A percentile compares a stretch with the other conserved stretches of the same genome.
Evolutionary conservation across 2,797 vertebrate genomes (phyloP).

Genomic region (Bovichtus diacanthus): DNA sequence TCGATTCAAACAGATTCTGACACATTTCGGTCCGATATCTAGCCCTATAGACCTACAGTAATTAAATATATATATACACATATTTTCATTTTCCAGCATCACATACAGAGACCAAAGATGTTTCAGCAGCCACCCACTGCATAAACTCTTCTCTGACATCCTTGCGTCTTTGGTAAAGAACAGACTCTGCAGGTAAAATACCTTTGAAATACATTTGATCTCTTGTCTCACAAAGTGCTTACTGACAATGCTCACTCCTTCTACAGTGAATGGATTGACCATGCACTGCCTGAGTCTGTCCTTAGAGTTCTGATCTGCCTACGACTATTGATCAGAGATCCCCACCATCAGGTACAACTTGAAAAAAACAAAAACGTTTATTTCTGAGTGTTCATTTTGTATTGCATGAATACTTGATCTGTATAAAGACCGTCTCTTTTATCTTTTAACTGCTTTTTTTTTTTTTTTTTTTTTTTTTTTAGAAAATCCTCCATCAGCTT

Average conservation of each 20-base stretch:
- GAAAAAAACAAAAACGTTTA: background rate
- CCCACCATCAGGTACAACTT: slow-evolving; percentile 87
- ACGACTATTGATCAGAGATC: slow-evolving; percentile 90
- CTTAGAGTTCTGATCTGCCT: slow-evolving; percentile 90
- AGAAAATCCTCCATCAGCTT: slow-evolving; percentile 88
- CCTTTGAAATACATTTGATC: background rate
- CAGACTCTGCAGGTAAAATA: slow-evolving; percentile 89
- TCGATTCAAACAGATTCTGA: background rate
- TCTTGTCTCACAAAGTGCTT: background rate
- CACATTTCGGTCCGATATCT: background rate
- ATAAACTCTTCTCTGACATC: slow-evolving; percentile 88
- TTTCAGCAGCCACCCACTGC: slow-evolving; percentile 87
- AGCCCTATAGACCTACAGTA: background rate
- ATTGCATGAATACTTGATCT: background rate
- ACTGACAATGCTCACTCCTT: background rate
- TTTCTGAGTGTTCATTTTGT: background rate
- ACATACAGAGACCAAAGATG: slow-evolving; percentile 90
- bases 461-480: slow-evolving; percentile 63
- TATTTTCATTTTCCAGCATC: slow-evolving; percentile 72
- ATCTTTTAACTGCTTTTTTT: slow-evolving; percentile 23
- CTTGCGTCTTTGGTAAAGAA: slow-evolving; percentile 89
- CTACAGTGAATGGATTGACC: slow-evolving; percentile 87
- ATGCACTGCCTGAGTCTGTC: slow-evolving; percentile 84
- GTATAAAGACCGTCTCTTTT: background rate
- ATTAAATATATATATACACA: background rate